These are phyloP conservation scores for Florisuga fusca DNA, from an alignment of 2,797 vertebrate species.

Conservation along the genomic window DNA sequence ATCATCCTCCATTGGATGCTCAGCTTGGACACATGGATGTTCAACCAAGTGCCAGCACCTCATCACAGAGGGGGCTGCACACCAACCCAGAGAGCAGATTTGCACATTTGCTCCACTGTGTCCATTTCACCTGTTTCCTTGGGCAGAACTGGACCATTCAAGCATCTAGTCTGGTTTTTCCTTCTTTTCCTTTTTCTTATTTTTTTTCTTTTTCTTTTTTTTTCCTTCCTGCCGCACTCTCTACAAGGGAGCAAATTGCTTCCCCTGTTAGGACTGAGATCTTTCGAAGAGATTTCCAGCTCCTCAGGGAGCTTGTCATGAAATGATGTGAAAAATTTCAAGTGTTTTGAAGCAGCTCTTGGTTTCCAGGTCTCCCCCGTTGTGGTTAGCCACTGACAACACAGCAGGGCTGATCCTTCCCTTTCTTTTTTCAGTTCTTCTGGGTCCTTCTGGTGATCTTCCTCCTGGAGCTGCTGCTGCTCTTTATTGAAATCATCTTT, in stretches of 20 bases:
- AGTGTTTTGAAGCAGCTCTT: background rate
- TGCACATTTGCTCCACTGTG: background rate
- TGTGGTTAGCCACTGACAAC: background rate
- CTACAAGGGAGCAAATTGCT: background rate
- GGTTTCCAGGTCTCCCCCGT: background rate
- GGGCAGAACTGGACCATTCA: accelerated
- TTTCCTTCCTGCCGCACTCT: background rate
- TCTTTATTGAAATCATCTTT: conserved; percentile 86
- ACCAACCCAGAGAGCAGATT: background rate
- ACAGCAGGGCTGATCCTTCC: background rate
- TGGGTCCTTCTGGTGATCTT: conserved; percentile 89
- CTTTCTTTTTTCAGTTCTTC: conserved; percentile 83
- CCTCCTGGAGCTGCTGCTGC: conserved; percentile 83
- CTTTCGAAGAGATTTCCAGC: background rate
- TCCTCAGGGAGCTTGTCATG: background rate
- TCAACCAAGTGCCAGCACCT: background rate
- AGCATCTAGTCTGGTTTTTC: background rate
- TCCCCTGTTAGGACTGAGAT: accelerated
- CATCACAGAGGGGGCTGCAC: background rate
- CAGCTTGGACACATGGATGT: background rate
- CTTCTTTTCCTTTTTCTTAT: background rate
- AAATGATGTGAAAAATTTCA: background rate
- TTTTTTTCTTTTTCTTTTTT: too few relatives aligned
- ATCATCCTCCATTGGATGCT: too few relatives aligned
- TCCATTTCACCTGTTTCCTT: accelerated